These are phyloP conservation scores for Chironex yamaguchii DNA, from an alignment of 30 jellyfish, hydroid and myxozoan genomes.

Conservation along the genomic window DNA sequence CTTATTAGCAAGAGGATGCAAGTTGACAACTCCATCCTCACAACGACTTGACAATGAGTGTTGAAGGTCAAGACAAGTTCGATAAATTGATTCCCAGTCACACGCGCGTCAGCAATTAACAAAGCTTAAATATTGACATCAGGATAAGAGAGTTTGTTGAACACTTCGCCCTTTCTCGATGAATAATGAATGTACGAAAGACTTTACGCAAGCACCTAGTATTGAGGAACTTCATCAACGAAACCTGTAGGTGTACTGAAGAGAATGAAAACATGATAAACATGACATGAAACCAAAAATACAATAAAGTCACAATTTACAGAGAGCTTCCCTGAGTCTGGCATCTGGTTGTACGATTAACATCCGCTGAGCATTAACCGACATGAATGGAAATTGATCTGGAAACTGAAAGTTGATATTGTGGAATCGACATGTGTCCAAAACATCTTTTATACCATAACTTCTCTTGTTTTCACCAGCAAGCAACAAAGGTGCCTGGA, in stretches of 20 bases:
- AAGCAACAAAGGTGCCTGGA: constrained; percentile 68
- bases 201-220: neutral
- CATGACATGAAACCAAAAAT: neutral
- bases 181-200: no score
- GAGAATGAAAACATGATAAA: neutral
- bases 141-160: no score
- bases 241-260: neutral
- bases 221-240: neutral
- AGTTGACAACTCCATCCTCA: no score
- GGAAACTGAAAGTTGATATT: constrained; percentile 66
- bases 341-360: constrained; percentile 77
- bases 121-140: no score
- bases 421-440: constrained; percentile 71
- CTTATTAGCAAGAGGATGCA: no score
- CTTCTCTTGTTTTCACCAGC: constrained; percentile 76
- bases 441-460: constrained; percentile 64
- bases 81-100: no score
- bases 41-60: no score
- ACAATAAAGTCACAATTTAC: constrained; percentile 42
- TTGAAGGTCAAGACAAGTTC: no score
- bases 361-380: constrained; percentile 70
- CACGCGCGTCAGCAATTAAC: no score
- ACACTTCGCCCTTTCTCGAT: no score
- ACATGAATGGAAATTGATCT: constrained; percentile 76
- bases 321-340: constrained; percentile 57